These are phyloP conservation scores for Hylyphantes graminicola DNA, from an alignment of 1,140 invertebrate genomes.

Conservation along the genomic window DNA sequence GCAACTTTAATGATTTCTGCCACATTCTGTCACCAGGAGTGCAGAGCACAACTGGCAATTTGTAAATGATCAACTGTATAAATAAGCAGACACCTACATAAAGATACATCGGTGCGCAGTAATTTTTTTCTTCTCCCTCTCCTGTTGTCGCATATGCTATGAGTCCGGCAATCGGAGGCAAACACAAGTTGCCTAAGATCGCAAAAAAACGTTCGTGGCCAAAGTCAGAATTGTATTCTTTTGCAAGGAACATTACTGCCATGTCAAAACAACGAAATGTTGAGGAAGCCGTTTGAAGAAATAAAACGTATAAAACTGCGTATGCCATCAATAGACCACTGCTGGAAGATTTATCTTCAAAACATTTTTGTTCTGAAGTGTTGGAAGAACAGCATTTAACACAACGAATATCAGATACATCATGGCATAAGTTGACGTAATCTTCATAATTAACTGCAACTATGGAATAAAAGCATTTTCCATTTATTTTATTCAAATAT, in stretches of 20 bases:
- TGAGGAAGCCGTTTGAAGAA: slow-evolving; percentile 3
- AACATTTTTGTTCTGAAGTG: no score
- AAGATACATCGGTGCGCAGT: slow-evolving; percentile 11
- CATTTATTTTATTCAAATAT: no score
- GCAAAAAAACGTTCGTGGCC: slow-evolving; percentile 33
- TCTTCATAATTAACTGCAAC: background rate
- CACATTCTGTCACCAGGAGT: slow-evolving; percentile 27
- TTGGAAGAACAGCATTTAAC: no score
- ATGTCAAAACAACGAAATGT: slow-evolving; percentile 34
- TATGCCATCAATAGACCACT: background rate
- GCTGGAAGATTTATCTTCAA: no score
- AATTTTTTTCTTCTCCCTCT: slow-evolving; percentile 9
- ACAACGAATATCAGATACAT: no score
- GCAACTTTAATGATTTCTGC: slow-evolving; percentile 19
- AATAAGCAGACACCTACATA: background rate
- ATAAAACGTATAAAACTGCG: background rate
- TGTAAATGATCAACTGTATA: background rate
- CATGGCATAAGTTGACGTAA: background rate
- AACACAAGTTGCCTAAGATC: background rate
- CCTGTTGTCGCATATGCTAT: slow-evolving; percentile 3
- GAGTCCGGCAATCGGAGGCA: slow-evolving; percentile 6
- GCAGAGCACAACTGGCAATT: background rate
- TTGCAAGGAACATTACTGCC: slow-evolving; percentile 18
- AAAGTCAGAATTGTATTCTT: slow-evolving; percentile 44
- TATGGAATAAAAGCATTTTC: no score